Conservation (phyloP, 2,888 invertebrate genomes). For the Spodoptera exigua region DNA sequence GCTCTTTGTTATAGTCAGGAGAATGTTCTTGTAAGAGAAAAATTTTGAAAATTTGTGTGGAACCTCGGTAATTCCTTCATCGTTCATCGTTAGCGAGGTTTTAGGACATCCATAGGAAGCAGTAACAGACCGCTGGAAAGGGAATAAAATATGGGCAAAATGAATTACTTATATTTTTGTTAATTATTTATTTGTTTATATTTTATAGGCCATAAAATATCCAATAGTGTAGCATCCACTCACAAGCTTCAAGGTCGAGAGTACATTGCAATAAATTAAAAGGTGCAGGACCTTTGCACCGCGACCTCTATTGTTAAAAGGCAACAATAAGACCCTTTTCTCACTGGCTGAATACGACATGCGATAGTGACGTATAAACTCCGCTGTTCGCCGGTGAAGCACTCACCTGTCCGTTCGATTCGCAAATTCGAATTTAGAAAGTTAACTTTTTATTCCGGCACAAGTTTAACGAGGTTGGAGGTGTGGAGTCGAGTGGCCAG, state of each 20-base stretch:
- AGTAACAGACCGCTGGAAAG: no score
- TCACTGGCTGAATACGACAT: slow-evolving; percentile 19
- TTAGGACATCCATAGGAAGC: no score
- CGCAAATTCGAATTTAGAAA: slow-evolving; percentile 85
- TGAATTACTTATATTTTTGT: no score
- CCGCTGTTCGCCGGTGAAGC: slow-evolving; percentile 26
- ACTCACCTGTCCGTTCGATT: slow-evolving; percentile 69
- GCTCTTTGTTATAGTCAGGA: no score
- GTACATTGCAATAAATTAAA: slow-evolving; percentile 21
- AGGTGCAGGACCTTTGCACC: slow-evolving; percentile 32
- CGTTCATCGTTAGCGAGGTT: no score
- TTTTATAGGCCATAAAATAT: no score
- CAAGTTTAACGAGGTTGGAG: slow-evolving; percentile 75
- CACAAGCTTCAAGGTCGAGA: slow-evolving; percentile 10
- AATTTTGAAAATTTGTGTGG: no score
- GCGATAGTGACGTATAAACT: slow-evolving; percentile 33
- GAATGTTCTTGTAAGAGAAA: no score
- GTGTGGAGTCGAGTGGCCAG: slow-evolving; percentile 69
- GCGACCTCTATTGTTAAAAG: slow-evolving; percentile 45
- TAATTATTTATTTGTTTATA: no score
- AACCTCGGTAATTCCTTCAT: no score
- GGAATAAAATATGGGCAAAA: no score
- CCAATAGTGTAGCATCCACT: no score
- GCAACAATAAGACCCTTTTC: slow-evolving; percentile 39
- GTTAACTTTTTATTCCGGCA: slow-evolving; percentile 82